Evolutionary conservation across 1,140 invertebrate genomes (phyloP).

Genomic region (Aethina tumida): DNA sequence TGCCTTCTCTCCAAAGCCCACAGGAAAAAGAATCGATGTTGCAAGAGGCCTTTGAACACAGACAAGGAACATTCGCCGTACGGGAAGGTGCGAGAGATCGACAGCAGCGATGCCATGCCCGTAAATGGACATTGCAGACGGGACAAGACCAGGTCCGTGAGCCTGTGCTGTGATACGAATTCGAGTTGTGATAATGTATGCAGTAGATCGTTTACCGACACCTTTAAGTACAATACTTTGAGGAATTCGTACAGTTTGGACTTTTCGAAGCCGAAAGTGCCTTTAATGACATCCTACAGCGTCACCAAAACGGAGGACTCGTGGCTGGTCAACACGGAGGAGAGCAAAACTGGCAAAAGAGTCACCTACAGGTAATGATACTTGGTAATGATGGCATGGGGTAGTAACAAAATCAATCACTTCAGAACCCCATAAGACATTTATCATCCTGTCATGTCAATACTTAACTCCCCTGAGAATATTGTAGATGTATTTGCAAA

Average conservation of each 20-base stretch:
- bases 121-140: slow-evolving; percentile 7
- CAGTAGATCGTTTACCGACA: slow-evolving; percentile 17
- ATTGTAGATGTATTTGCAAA: no score
- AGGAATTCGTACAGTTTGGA: slow-evolving; percentile 23
- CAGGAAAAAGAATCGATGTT: slow-evolving; percentile 20
- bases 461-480: no score
- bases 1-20: slow-evolving; percentile 23
- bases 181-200: slow-evolving; percentile 16
- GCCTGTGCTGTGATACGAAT: slow-evolving; percentile 27
- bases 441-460: no score
- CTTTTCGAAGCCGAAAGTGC: slow-evolving; percentile 13
- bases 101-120: background rate
- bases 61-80: slow-evolving; percentile 9
- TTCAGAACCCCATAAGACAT: no score
- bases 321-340: slow-evolving; percentile 47
- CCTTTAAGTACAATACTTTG: slow-evolving; percentile 14
- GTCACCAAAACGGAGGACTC: slow-evolving; percentile 30
- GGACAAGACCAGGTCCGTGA: slow-evolving; percentile 23
- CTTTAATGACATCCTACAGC: slow-evolving; percentile 16
- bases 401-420: no score
- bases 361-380: slow-evolving; percentile 39
- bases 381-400: slow-evolving; percentile 71
- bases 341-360: slow-evolving; percentile 35
- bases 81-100: slow-evolving; percentile 12
- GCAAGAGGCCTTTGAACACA: slow-evolving; percentile 10